phyloP scores from a whole-genome alignment of 2,113 vertebrate genomes.

The Amblyopsis rosae region DNA sequence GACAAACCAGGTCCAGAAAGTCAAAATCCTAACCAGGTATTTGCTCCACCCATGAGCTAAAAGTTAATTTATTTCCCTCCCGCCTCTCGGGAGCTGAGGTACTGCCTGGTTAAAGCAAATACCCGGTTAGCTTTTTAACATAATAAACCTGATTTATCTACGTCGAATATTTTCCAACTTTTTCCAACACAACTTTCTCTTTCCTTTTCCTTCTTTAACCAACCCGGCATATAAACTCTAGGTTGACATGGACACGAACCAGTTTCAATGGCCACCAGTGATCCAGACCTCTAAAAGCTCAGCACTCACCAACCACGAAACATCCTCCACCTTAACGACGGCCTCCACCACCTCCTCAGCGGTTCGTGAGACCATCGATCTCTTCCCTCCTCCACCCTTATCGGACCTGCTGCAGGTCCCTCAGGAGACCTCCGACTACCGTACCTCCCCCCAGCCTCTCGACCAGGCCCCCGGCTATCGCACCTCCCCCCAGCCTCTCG shows the following conservation, averaged over 20 bases:
- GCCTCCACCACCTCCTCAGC: conserved; percentile 43
- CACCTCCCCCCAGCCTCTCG: conserved; percentile 71
- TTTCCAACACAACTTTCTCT: conserved; percentile 26
- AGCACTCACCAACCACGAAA: conserved; percentile 63
- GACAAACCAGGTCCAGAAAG: too few relatives aligned
- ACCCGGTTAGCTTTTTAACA: too few relatives aligned
- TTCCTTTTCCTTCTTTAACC: conserved; percentile 46
- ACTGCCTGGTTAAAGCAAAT: too few relatives aligned
- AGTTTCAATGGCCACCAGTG: conserved; percentile 78
- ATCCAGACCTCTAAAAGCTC: conserved; percentile 68
- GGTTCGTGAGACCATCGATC: conserved; percentile 65
- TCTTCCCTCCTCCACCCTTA: conserved; percentile 72
- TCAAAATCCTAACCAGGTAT: too few relatives aligned
- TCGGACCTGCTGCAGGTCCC: conserved; percentile 64
- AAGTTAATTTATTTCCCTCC: too few relatives aligned
- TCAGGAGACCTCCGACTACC: conserved; percentile 63
- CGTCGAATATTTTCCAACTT: neutral
- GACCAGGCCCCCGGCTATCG: conserved; percentile 62
- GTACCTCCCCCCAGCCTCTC: conserved; percentile 71
- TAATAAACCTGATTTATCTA: neutral
- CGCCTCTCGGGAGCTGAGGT: too few relatives aligned
- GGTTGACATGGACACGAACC: conserved; percentile 82
- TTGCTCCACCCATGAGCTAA: too few relatives aligned
- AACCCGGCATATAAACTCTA: conserved; percentile 43
- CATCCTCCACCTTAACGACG: conserved; percentile 48